These are phyloP conservation scores for Panulirus ornatus DNA, from an alignment of 1,140 invertebrate species.

Conservation along the genomic window DNA sequence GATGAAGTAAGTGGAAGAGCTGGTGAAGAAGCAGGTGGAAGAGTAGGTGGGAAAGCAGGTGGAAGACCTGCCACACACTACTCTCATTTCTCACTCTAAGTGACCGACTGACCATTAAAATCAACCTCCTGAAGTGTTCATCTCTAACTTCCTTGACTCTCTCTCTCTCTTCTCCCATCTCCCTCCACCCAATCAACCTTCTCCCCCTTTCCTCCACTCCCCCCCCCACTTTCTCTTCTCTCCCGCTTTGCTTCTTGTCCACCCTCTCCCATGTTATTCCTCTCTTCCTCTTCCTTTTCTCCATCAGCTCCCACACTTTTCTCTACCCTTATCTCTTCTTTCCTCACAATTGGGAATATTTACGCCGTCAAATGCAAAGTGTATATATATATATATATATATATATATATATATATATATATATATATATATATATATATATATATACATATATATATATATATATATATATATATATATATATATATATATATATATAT, in stretches of 20 bases:
- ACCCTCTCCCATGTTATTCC: background rate
- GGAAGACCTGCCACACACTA: no score
- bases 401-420: background rate
- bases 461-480: background rate
- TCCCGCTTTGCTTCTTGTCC: background rate
- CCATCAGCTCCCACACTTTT: background rate
- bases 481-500: slow-evolving; percentile 7
- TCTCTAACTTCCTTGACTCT: no score
- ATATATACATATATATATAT: slow-evolving; percentile 16
- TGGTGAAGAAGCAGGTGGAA: no score
- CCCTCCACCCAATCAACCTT: no score
- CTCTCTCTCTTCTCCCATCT: no score
- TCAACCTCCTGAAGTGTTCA: no score
- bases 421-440: background rate
- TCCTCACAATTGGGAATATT: background rate
- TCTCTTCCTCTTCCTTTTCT: background rate
- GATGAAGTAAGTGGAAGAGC: no score
- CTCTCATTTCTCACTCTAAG: no score
- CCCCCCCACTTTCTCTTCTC: no score
- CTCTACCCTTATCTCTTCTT: background rate
- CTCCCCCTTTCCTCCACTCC: no score
- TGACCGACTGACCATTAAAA: no score
- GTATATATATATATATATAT: background rate
- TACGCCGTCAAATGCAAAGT: background rate
- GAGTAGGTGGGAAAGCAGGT: no score